Conservation (phyloP, 2,113 vertebrate species). For the Xenus cinereus region DNA sequence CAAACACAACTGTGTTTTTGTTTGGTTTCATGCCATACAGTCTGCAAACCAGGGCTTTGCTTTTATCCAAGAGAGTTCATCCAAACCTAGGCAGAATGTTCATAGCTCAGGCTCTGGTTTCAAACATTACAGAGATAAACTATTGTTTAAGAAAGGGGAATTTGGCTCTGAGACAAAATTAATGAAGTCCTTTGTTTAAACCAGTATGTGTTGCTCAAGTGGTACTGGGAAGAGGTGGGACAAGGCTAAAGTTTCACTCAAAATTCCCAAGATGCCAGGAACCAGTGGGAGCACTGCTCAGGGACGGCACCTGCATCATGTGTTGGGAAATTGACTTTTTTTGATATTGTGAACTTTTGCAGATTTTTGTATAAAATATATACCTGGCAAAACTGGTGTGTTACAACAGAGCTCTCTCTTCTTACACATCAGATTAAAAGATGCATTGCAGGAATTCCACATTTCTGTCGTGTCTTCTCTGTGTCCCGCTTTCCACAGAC, state of each 20-base stretch:
- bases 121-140: not conserved
- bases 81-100: not conserved
- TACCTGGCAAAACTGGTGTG: not conserved
- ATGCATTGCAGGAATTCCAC: not conserved
- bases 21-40: not conserved
- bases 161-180: not conserved
- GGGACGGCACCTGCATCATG: accelerated
- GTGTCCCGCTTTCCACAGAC: not conserved
- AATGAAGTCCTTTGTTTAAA: not conserved
- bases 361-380: not conserved
- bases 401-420: not conserved
- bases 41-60: not conserved
- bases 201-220: too few species aligned
- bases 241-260: not conserved
- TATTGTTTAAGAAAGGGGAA: not conserved
- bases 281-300: accelerated
- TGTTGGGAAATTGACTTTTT: not conserved
- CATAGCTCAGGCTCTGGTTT: not conserved
- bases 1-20: not conserved
- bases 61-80: not conserved
- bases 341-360: not conserved
- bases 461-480: not conserved
- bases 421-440: not conserved
- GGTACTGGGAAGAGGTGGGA: not conserved
- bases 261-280: not conserved